These are phyloP conservation scores for Cydia strobilella DNA, from an alignment of 1,140 invertebrate species.

Conservation along the genomic window DNA sequence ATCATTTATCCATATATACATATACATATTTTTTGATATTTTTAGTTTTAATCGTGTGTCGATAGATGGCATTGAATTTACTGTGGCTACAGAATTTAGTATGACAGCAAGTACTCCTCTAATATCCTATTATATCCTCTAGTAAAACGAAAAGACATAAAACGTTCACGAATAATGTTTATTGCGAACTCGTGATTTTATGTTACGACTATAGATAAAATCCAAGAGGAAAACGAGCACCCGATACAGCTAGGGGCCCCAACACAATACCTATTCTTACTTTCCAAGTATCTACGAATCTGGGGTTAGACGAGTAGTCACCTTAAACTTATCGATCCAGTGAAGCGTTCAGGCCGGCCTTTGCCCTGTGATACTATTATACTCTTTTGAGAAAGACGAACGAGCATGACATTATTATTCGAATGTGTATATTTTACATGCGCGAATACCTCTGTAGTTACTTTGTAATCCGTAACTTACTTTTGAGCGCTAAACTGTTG, in stretches of 20 bases:
- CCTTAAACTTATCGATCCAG: slow-evolving; percentile 26
- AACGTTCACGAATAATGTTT: no score
- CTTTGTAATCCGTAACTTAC: not conserved
- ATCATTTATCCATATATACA: no score
- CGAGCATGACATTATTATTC: slow-evolving; percentile 10
- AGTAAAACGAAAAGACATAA: no score
- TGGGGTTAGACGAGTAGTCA: slow-evolving; percentile 28
- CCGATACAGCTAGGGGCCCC: not conserved
- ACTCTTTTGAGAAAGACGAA: slow-evolving; percentile 10
- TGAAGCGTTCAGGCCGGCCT: slow-evolving; percentile 14
- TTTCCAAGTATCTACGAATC: slow-evolving; percentile 21
- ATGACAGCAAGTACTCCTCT: no score
- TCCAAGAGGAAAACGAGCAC: not conserved
- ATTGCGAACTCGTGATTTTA: no score
- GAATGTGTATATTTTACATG: not conserved
- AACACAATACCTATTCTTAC: not conserved
- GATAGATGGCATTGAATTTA: no score
- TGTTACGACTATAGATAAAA: not conserved
- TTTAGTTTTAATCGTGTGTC: no score
- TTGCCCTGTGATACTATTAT: slow-evolving; percentile 15
- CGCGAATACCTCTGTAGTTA: not conserved
- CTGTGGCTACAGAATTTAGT: no score
- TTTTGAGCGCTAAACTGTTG: no score
- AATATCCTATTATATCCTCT: no score
- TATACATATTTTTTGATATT: no score